phyloP scores from a whole-genome alignment of 2,888 invertebrate genomes.

The Abrostola triplasia region DNA sequence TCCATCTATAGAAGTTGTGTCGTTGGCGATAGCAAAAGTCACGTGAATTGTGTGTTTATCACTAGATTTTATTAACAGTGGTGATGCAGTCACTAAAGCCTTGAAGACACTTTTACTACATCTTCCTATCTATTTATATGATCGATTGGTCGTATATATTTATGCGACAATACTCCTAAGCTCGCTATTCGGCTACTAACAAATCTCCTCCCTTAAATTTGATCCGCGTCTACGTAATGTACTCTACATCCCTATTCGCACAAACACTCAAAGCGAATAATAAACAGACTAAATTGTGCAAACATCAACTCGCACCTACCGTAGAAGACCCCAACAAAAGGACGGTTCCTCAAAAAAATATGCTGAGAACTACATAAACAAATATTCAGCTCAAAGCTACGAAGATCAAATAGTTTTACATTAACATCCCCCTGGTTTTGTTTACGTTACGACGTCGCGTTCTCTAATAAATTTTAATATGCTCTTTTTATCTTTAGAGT shows the following conservation, averaged over 20 bases:
- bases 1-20: too few species aligned
- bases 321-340: constrained; percentile 54
- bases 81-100: too few species aligned
- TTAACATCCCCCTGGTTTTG: constrained; percentile 71
- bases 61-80: too few species aligned
- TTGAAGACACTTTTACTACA: too few species aligned
- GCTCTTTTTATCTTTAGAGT: constrained; percentile 68
- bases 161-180: too few species aligned
- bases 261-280: constrained; percentile 66
- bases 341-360: constrained; percentile 64
- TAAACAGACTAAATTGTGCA: constrained; percentile 74
- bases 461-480: constrained; percentile 77
- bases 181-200: background rate
- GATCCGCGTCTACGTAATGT: constrained; percentile 49
- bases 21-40: too few species aligned
- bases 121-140: too few species aligned
- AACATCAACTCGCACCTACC: constrained; percentile 61
- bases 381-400: constrained; percentile 66
- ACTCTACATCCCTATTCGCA: constrained; percentile 63
- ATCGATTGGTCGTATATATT: too few species aligned
- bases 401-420: constrained; percentile 82
- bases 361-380: constrained; percentile 70
- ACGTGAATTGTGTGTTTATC: too few species aligned
- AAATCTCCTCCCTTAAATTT: constrained; percentile 16
- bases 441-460: constrained; percentile 61